A percentile compares a stretch with the other conserved stretches of the same genome.
Evolutionary conservation across 1,140 invertebrate species (phyloP).

Genomic region (Drosophila cardini): DNA sequence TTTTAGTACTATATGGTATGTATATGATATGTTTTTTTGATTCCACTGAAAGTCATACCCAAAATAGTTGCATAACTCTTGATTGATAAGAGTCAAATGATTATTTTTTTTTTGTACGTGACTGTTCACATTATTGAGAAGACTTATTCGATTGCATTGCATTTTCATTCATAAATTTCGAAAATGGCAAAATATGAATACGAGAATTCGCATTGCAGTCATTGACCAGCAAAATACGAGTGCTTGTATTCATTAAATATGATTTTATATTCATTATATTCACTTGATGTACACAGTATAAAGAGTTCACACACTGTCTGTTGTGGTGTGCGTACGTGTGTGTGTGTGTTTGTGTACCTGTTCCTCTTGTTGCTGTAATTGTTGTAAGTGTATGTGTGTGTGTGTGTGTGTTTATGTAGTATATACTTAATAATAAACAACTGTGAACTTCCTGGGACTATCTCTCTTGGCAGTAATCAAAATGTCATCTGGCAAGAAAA

Average conservation of each 20-base stretch:
- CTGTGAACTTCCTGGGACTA: conserved; percentile 39
- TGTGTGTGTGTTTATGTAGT: background rate
- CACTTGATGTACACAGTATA: too few species aligned
- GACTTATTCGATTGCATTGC: conserved; percentile 11
- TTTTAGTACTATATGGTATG: too few species aligned
- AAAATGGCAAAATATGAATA: conserved; percentile 2
- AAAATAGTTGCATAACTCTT: too few species aligned
- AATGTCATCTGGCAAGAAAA: conserved; percentile 35
- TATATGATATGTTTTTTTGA: too few species aligned
- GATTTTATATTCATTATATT: background rate
- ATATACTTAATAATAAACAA: conserved; percentile 7
- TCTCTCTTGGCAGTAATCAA: conserved; percentile 36
- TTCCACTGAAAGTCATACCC: too few species aligned
- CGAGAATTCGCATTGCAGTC: conserved; percentile 15
- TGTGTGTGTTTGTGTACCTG: conserved; percentile 1
- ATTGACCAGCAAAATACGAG: conserved; percentile 29
- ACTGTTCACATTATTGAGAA: conserved; percentile 1
- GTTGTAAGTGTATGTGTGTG: background rate
- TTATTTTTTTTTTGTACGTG: background rate
- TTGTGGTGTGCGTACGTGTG: background rate
- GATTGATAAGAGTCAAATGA: too few species aligned
- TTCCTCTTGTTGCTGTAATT: conserved; percentile 7
- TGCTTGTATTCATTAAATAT: background rate
- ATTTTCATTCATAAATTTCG: conserved; percentile 44
- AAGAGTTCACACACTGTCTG: too few species aligned